Base-by-base conservation (phyloP, 2,888 invertebrate species). In the Stegana nigrithorax region DNA sequence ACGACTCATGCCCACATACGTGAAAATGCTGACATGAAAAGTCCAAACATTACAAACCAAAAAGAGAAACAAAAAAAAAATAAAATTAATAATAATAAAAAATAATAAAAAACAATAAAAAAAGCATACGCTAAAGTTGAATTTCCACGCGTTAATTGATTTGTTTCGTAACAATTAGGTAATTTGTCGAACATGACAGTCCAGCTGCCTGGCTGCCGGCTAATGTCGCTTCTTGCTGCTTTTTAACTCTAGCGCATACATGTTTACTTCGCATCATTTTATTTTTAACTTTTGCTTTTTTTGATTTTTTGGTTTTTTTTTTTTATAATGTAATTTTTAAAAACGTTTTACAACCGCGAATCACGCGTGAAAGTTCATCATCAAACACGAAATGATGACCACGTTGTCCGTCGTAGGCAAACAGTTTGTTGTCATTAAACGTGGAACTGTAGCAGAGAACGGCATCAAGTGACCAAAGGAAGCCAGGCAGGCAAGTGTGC, bases 141-240 rank as follows among this genome's bases (percentile, higher is more conserved):
- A 47, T 45, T 59, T 57, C 68, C 63, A 69, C 72, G 69, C 78
- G 67, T 72, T 75, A 76, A 76, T 76, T 76, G 80, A 76, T 76
- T 76, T 76, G 78, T 76, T 76, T 76, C 80, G 80, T 76, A 76
- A 76, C 80, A 75, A 77, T 76, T 76, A 76, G 78, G 70, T 76
- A 76, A 76, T 76, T 70, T 50, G 23, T 26, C 6, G 10, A 50
- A 50, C 23, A 39, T 14, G 39, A 6, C n/a, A n/a, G n/a, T n/a
- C 39, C 4, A n/a, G 39, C 29, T 29, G 29, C 39, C 17, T 10
- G 3, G 14, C n/a, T 14, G 39, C 12, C 14, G 6, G 6, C 32
- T 32, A 5, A n/a, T 4, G 6, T n/a, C n/a, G n/a, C n/a, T n/a
- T n/a, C n/a, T n/a, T n/a, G n/a, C n/a, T n/a, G n/a, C n/a, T n/a